Conservation (phyloP, 2,113 vertebrate genomes). For the Peromyscus maniculatus region DNA sequence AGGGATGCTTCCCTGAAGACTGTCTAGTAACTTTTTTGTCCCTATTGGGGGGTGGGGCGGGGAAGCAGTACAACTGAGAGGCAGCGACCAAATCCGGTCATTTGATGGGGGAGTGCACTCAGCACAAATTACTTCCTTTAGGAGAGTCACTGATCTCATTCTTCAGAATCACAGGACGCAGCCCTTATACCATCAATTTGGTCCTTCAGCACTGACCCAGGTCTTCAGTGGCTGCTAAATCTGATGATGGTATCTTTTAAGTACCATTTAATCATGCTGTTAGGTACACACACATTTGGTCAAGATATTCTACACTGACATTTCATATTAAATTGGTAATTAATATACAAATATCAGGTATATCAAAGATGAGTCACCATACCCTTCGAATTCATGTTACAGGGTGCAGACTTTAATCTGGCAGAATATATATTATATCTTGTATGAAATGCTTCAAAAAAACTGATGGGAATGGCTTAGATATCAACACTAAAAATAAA, state of each 20-base stretch:
- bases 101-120: neutral
- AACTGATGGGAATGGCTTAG: neutral
- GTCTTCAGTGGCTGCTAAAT: neutral
- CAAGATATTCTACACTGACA: neutral
- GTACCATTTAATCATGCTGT: neutral
- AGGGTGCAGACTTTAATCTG: slow-evolving; percentile 50
- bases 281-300: neutral
- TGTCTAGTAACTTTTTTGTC: neutral
- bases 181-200: neutral
- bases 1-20: neutral
- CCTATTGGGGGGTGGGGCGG: neutral
- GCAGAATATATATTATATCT: slow-evolving; percentile 29
- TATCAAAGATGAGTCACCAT: slow-evolving; percentile 17
- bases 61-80: neutral
- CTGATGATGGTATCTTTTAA: neutral
- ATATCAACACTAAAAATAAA: slow-evolving; percentile 61
- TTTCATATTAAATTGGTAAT: slow-evolving; percentile 59
- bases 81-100: neutral
- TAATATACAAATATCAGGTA: slow-evolving; percentile 60
- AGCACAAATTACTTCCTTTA: neutral
- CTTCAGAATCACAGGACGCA: neutral
- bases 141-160: neutral
- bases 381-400: slow-evolving; percentile 27
- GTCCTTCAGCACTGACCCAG: neutral
- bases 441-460: slow-evolving; percentile 54